Conservation (phyloP, 92 coral and sea anemone species). For the Montipora capitata region DNA sequence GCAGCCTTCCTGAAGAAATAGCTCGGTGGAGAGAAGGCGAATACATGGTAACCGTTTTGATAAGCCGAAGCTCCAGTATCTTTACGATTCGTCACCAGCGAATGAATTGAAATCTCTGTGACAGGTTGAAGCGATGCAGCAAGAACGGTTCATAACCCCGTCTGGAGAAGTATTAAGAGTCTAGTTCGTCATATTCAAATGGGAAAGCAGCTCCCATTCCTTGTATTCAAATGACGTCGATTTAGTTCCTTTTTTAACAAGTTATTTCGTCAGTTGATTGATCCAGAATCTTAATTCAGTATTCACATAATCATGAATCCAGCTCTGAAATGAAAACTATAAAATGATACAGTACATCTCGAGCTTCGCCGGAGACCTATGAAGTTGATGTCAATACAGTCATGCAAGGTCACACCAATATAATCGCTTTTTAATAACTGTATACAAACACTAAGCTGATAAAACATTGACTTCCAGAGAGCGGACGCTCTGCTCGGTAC, state of each 20-base stretch:
- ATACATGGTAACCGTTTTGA: constrained; percentile 37
- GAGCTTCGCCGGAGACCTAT: too few relatives aligned
- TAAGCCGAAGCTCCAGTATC: not conserved
- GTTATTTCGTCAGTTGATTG: not conserved
- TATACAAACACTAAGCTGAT: not conserved
- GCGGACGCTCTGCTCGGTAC: too few relatives aligned
- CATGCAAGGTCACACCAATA: not conserved
- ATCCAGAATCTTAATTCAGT: too few relatives aligned
- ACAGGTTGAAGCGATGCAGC: too few relatives aligned
- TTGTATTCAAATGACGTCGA: not conserved
- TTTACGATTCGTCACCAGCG: not conserved
- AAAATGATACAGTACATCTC: not conserved
- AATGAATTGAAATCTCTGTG: not conserved
- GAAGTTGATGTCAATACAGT: too few relatives aligned
- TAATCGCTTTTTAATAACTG: constrained; percentile 41
- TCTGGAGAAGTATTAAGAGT: too few relatives aligned
- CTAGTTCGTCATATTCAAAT: too few relatives aligned
- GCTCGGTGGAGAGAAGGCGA: constrained; percentile 64
- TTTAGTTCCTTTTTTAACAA: not conserved
- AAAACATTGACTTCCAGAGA: constrained; percentile 12
- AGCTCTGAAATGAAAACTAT: too few relatives aligned
- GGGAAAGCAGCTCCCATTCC: too few relatives aligned
- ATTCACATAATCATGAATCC: not conserved
- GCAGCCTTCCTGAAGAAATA: constrained; percentile 72
- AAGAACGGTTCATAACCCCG: too few relatives aligned